Evolutionary conservation across 2,797 vertebrate species (phyloP).

Genomic region (Sciurus vulgaris): DNA sequence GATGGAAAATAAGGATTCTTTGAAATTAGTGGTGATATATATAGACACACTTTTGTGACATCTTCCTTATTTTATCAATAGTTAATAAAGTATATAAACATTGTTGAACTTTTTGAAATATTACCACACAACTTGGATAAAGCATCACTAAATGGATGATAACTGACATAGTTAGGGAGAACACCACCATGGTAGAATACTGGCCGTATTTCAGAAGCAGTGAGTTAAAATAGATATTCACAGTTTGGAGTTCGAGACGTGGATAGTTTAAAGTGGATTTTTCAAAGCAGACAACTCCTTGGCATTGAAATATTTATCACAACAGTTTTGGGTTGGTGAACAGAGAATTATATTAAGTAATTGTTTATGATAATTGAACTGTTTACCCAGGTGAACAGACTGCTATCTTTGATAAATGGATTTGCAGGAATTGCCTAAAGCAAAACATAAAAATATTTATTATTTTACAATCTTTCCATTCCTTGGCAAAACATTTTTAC

Average conservation of each 20-base stretch:
- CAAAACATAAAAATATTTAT: slow-evolving; percentile 2
- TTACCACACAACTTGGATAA: neutral
- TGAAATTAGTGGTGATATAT: neutral
- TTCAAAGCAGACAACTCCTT: neutral
- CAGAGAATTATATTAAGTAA: neutral
- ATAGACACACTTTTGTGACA: neutral
- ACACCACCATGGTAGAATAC: rapidly evolving
- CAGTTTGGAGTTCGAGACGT: neutral
- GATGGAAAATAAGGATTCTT: neutral
- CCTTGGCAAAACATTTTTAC: neutral
- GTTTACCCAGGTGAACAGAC: slow-evolving; percentile 43
- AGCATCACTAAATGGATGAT: neutral
- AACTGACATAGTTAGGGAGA: neutral
- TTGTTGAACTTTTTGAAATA: neutral
- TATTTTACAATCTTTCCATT: slow-evolving; percentile 44
- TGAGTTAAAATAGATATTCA: neutral
- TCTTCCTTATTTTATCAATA: neutral
- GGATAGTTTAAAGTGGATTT: neutral
- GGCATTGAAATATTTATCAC: neutral
- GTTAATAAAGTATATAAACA: neutral
- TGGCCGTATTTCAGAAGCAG: neutral
- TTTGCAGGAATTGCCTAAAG: slow-evolving; percentile 12
- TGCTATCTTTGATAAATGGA: neutral
- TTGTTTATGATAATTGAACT: neutral
- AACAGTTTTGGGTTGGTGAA: neutral